Percentiles rank a stretch among this genome's conserved stretches.
These are phyloP conservation scores for Plectropomus leopardus DNA, from an alignment of 2,113 vertebrate species.

Conservation along the genomic window DNA sequence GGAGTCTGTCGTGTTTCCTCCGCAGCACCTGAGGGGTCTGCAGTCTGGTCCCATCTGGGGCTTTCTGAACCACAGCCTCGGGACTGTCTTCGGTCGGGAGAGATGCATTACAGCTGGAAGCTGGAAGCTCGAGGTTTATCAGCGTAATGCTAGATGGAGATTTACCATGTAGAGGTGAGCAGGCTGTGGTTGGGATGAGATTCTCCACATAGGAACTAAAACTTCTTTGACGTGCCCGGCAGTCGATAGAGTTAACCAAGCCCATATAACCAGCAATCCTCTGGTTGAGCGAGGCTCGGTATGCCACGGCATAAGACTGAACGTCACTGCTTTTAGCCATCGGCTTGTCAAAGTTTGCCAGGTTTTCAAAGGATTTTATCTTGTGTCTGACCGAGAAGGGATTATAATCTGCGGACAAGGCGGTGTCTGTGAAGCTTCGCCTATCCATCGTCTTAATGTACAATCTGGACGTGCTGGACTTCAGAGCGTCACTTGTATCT, in stretches of 20 bases:
- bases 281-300: constrained; percentile 85
- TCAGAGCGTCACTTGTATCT: constrained; percentile 46
- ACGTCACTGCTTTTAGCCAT: constrained; percentile 83
- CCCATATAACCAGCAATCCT: constrained; percentile 85
- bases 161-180: constrained; percentile 65
- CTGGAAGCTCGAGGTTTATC: constrained; percentile 43
- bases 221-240: constrained; percentile 81
- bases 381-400: constrained; percentile 95
- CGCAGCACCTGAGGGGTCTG: constrained; percentile 71
- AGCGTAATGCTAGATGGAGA: constrained; percentile 53
- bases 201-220: constrained; percentile 87
- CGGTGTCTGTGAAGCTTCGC: constrained; percentile 85
- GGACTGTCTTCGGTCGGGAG: constrained; percentile 22
- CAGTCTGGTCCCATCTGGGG: constrained; percentile 10
- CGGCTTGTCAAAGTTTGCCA: constrained; percentile 90
- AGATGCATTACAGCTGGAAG: constrained; percentile 24
- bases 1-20: constrained; percentile 76
- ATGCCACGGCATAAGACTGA: constrained; percentile 77
- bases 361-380: constrained; percentile 97
- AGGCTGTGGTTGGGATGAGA: constrained; percentile 53
- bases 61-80: neutral
- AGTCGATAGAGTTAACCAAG: constrained; percentile 65
- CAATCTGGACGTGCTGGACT: constrained; percentile 64
- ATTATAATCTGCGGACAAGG: constrained; percentile 84
- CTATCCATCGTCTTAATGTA: constrained; percentile 73